Conservation (phyloP, 2,113 vertebrate genomes). For the Phaetusa simplex region DNA sequence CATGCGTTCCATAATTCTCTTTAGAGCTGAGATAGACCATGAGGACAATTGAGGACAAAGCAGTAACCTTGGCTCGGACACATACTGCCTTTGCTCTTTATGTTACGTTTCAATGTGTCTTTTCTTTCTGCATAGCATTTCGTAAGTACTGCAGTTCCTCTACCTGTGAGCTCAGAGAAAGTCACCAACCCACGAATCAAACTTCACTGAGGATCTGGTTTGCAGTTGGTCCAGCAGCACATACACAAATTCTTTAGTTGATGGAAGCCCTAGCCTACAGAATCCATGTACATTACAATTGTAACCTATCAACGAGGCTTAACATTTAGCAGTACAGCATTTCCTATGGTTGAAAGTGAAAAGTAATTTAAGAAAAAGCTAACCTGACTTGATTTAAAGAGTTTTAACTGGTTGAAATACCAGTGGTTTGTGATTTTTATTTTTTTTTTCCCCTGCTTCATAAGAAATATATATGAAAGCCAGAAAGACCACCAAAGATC, state of each 20-base stretch:
- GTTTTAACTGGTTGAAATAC: background rate
- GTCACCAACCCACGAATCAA: background rate
- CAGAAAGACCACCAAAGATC: background rate
- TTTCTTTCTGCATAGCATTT: background rate
- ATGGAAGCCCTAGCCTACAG: background rate
- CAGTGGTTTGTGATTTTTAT: background rate
- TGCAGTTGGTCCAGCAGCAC: background rate
- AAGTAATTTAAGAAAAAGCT: background rate
- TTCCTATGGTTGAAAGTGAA: background rate
- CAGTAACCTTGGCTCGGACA: background rate
- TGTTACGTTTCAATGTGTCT: background rate
- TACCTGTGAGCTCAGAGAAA: background rate
- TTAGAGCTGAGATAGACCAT: background rate
- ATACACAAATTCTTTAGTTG: background rate
- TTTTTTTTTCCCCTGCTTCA: background rate
- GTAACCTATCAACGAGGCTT: background rate
- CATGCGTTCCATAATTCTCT: background rate
- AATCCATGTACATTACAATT: background rate
- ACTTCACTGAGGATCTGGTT: background rate
- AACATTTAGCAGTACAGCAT: background rate
- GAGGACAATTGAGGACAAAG: background rate
- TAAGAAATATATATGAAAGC: background rate
- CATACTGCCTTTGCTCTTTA: background rate
- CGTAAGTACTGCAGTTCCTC: background rate
- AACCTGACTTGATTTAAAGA: background rate